Conservation (phyloP, 1,140 invertebrate genomes). For the Caligus rogercresseyi region DNA sequence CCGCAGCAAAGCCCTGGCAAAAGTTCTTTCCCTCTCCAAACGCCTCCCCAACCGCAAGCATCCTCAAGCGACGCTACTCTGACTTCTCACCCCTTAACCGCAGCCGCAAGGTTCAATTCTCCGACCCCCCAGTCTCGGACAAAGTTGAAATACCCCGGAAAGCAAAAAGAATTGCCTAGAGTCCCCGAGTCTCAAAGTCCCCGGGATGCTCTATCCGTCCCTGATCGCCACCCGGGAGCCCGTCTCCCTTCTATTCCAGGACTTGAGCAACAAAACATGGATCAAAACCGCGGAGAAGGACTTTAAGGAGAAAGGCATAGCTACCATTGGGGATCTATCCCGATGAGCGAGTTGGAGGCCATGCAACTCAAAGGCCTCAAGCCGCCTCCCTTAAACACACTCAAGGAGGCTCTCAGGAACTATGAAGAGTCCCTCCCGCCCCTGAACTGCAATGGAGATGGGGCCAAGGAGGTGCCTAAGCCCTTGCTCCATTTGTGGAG, state of each 20-base stretch:
- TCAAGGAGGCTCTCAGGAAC: not conserved
- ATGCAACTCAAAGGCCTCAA: not conserved
- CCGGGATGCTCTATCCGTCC: not conserved
- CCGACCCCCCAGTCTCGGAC: constrained; percentile 19
- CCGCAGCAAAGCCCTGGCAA: constrained; percentile 3
- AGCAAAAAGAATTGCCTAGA: not conserved
- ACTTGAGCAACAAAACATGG: not conserved
- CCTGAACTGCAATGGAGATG: not conserved
- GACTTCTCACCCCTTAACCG: constrained; percentile 6
- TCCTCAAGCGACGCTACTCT: not conserved
- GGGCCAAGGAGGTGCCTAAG: not conserved
- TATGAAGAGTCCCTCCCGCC: not conserved
- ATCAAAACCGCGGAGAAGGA: constrained; percentile 9
- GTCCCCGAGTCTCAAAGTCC: not conserved
- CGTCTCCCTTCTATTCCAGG: not conserved
- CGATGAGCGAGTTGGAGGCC: not conserved
- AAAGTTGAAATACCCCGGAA: constrained; percentile 18
- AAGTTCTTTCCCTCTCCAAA: constrained; percentile 8
- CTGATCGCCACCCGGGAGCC: not conserved
- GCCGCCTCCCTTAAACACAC: not conserved
- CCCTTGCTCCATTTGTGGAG: constrained; percentile 1
- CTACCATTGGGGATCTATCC: constrained; percentile 1
- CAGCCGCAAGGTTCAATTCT: constrained; percentile 16
- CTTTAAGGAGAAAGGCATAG: constrained; percentile 2
- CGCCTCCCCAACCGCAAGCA: constrained; percentile 10